Evolutionary conservation across 2,888 invertebrate genomes (phyloP), one percentile per base, ranked within the genome.

Genomic region (Polietes domitor): DNA sequence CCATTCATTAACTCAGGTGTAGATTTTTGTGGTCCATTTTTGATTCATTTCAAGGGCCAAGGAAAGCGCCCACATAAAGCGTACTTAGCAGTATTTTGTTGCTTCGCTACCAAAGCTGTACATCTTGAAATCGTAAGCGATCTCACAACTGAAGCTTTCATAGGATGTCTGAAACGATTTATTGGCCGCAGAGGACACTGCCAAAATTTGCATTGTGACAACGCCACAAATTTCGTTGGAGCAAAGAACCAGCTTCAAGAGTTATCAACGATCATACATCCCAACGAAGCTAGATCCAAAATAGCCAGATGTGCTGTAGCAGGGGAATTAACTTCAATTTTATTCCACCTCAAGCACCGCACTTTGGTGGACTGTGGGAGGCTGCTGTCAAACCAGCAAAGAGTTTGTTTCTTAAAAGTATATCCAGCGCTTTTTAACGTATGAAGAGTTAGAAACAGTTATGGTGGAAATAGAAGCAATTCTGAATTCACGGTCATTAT

Each of bases 381-480:
- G 75, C 75, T 37, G 68, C 70, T 0, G 43, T 58, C 9, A 68
- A 68, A 26, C 19, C 26, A 3, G 75, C 75, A 26, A 75, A 75
- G 63, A 47, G 63, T 26, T 9, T 75, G 15, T 26, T 53, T 24
- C 28, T 24, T 17, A 28, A 43, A 61, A 74, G 61, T 41, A 10
- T 12, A 41, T 7, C 12, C 41, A 41, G 41, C 15, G 6, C 41
- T 7, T 12, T 12, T 41, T 74, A 6, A 74, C 61, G 6, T 75
- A 47, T 15, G 80, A 83, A 47, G 77, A 85, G 24, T 17, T 85
- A 3, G 12, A 26, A 12, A 84, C 77, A 9, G 63, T 77, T 12
- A 53, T 83, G 21, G 19, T 41, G 3, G 79, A 84, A 19, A 82
- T 84, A 26, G 76, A 82, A 61, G 61, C 61, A 15, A 28, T 61